phyloP scores from a whole-genome alignment of 1,140 invertebrate species.

The Mamestra configurata region DNA sequence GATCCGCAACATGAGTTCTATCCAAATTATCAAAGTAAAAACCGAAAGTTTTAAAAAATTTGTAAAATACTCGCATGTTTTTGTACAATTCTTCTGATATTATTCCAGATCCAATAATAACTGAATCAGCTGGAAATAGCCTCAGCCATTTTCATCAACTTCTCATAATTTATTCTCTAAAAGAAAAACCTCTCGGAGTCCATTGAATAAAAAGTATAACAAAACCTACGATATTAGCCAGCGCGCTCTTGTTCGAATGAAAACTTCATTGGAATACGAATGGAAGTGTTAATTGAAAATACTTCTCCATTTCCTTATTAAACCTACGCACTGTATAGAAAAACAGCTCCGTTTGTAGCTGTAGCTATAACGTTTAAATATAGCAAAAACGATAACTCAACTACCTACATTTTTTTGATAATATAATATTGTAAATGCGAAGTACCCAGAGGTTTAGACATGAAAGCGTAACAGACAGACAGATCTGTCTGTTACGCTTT shows the following conservation, averaged over 20 bases:
- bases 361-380: too few relatives aligned
- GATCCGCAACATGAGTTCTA: too few relatives aligned
- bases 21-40: too few relatives aligned
- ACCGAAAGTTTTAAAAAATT: too few relatives aligned
- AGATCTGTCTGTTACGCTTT: too few relatives aligned
- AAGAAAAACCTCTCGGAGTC: background rate
- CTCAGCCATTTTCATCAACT: background rate
- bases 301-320: slow-evolving; percentile 42
- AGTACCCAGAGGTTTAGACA: too few relatives aligned
- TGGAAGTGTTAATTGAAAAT: slow-evolving; percentile 48
- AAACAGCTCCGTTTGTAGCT: background rate
- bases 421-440: too few relatives aligned
- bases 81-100: too few relatives aligned
- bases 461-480: too few relatives aligned
- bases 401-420: too few relatives aligned
- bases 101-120: background rate
- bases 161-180: background rate
- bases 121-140: background rate
- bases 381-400: too few relatives aligned
- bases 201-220: slow-evolving; percentile 22
- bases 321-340: background rate
- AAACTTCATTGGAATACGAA: slow-evolving; percentile 47
- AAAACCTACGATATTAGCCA: slow-evolving; percentile 14
- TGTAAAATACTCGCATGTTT: background rate
- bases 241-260: slow-evolving; percentile 19